A percentile compares a stretch with the other conserved stretches of the same genome.
phyloP scores from a whole-genome alignment of 2,113 vertebrate genomes.

The Falco punctatus region DNA sequence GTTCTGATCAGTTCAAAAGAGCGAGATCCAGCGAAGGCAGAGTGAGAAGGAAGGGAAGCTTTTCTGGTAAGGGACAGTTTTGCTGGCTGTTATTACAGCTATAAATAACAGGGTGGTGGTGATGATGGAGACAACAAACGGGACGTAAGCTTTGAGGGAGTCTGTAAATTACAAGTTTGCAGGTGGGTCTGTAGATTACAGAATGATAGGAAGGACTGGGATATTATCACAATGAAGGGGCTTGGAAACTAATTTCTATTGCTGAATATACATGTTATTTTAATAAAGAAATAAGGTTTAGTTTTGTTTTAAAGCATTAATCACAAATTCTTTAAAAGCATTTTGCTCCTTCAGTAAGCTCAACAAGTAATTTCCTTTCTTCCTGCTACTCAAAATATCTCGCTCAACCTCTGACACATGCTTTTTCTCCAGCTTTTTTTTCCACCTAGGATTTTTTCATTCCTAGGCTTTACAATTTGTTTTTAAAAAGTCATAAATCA shows the following conservation, averaged over 20 bases:
- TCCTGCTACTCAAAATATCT: not conserved
- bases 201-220: not conserved
- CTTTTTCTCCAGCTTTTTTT: not conserved
- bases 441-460: not conserved
- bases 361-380: slow-evolving; percentile 14
- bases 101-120: not conserved
- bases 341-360: not conserved
- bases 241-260: not conserved
- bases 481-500: not conserved
- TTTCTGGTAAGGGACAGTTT: not conserved
- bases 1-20: not conserved
- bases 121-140: not conserved
- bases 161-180: not conserved
- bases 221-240: not conserved
- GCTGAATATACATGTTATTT: not conserved
- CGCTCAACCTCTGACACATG: not conserved
- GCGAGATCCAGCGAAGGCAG: slow-evolving; percentile 36
- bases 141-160: not conserved
- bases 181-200: not conserved
- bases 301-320: not conserved
- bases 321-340: not conserved
- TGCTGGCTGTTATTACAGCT: not conserved
- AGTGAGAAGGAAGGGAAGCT: not conserved
- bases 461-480: not conserved
- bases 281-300: not conserved